These are phyloP conservation scores for Microctonus aethiopoides DNA, from an alignment of 2,888 invertebrate species.

Conservation along the genomic window DNA sequence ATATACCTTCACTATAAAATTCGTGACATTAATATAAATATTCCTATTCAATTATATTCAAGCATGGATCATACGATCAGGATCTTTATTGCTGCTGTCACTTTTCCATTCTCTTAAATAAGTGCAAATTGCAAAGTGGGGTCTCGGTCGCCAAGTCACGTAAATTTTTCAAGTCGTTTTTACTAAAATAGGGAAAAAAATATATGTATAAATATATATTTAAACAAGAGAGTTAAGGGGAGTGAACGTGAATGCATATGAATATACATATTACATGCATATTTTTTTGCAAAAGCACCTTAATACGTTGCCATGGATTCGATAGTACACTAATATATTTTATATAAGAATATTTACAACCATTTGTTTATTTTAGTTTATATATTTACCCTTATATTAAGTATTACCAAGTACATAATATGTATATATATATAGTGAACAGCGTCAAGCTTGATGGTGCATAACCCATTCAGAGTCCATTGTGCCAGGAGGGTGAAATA, in stretches of 20 bases:
- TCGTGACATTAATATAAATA: not conserved
- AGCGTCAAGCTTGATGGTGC: constrained; percentile 9
- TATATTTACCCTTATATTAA: constrained; percentile 42
- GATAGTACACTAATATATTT: constrained; percentile 42
- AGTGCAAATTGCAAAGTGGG: constrained; percentile 16
- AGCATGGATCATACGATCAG: not conserved
- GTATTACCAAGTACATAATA: constrained; percentile 16
- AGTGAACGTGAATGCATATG: no score
- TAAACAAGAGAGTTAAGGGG: constrained; percentile 7
- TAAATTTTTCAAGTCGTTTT: constrained; percentile 14
- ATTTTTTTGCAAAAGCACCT: constrained; percentile 2
- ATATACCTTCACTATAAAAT: no score
- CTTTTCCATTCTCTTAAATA: constrained; percentile 25
- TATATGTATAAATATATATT: not conserved
- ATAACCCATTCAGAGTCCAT: constrained; percentile 25
- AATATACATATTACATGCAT: constrained; percentile 5
- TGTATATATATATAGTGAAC: not conserved
- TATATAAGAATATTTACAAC: constrained; percentile 42
- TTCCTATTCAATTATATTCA: not conserved
- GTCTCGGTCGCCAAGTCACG: constrained; percentile 8
- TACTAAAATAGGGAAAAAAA: not conserved
- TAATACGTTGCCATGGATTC: constrained; percentile 40
- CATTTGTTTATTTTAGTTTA: constrained; percentile 40
- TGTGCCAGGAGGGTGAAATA: constrained; percentile 13
- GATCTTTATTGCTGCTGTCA: not conserved